phyloP scores from a whole-genome alignment of 2,888 invertebrate genomes.

The Pollenia griseotomentosa region DNA sequence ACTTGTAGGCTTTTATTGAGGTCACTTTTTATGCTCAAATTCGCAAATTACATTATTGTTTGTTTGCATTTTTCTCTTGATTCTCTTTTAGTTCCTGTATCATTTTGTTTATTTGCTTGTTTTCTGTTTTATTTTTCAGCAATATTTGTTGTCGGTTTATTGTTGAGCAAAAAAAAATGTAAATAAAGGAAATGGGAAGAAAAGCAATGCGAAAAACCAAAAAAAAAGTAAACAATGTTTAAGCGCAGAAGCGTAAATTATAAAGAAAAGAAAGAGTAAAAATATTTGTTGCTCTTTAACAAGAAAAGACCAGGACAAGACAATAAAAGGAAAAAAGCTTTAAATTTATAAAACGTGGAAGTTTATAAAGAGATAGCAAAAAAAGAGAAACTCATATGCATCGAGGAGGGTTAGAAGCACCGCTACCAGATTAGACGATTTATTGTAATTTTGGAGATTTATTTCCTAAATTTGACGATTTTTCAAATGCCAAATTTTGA shows the following conservation, averaged over 20 bases:
- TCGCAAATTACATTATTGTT: slow-evolving; percentile 57
- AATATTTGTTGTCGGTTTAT: slow-evolving; percentile 60
- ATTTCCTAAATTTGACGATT: too few species aligned
- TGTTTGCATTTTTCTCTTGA: neutral
- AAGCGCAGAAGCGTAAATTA: slow-evolving; percentile 47
- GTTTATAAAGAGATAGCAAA: too few species aligned
- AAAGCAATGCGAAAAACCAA: slow-evolving; percentile 7
- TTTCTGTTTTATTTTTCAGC: slow-evolving; percentile 33
- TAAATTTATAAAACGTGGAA: neutral
- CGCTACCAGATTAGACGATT: too few species aligned
- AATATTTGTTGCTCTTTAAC: neutral
- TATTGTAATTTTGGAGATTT: too few species aligned
- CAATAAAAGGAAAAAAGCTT: neutral
- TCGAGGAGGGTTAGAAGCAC: too few species aligned
- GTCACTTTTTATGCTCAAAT: slow-evolving; percentile 59
- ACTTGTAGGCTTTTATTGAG: slow-evolving; percentile 60
- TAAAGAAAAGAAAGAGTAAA: neutral
- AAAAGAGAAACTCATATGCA: too few species aligned
- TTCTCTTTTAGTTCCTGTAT: slow-evolving; percentile 24
- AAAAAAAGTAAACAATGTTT: slow-evolving; percentile 44
- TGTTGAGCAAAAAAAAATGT: slow-evolving; percentile 12
- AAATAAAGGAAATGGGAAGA: neutral
- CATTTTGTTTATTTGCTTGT: slow-evolving; percentile 20
- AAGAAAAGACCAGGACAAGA: neutral
- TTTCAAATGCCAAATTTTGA: too few species aligned